phyloP scores from a whole-genome alignment of 2,888 invertebrate species.

The Caenorhabditis japonica region DNA sequence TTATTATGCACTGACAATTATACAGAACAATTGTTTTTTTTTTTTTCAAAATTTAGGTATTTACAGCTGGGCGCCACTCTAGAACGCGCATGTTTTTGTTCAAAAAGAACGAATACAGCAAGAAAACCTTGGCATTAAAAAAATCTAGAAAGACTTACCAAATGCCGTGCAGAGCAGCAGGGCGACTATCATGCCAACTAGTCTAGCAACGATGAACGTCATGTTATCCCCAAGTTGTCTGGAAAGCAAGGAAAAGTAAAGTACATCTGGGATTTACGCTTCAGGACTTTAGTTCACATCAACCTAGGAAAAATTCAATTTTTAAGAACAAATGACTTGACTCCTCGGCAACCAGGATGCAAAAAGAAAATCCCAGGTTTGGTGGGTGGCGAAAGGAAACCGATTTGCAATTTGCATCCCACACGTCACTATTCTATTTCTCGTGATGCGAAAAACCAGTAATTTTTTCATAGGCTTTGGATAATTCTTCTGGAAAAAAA shows the following conservation, averaged over 20 bases:
- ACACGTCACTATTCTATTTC: constrained; percentile 3
- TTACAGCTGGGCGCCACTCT: too few species aligned
- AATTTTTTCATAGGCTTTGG: constrained; percentile 6
- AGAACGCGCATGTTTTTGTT: too few species aligned
- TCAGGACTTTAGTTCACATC: too few species aligned
- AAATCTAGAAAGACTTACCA: neutral
- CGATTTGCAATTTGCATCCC: constrained; percentile 17
- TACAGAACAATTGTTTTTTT: too few species aligned
- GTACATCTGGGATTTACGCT: too few species aligned
- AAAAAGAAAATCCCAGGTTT: too few species aligned
- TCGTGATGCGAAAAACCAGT: constrained; percentile 14
- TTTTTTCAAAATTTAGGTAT: too few species aligned
- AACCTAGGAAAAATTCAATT: too few species aligned
- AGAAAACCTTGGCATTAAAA: neutral
- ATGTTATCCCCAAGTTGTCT: neutral
- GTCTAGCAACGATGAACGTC: neutral
- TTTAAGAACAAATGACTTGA: too few species aligned
- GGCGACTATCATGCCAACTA: neutral
- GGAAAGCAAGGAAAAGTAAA: neutral
- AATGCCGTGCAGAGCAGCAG: constrained; percentile 7
- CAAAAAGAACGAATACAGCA: too few species aligned
- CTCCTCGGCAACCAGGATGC: too few species aligned
- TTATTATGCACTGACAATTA: too few species aligned
- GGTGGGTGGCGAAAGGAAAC: neutral
- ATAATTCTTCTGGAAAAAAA: neutral